Evolutionary conservation across 2,888 invertebrate species (phyloP), one percentile per base, ranked within the genome.

Genomic region (Ariolimax columbianus): DNA sequence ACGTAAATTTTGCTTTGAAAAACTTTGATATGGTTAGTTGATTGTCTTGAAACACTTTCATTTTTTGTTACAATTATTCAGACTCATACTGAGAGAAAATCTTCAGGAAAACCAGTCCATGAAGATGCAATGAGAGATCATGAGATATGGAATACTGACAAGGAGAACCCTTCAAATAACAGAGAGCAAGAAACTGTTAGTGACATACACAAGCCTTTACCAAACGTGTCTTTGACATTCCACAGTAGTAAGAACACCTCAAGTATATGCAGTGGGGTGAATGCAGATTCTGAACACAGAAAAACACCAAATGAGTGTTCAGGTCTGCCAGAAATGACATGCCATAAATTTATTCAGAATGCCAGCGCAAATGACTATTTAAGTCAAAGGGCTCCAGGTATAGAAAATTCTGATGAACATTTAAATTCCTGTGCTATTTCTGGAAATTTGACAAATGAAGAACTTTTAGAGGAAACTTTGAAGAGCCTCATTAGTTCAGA

Each of bases 211-310:
- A 79, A 79, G 9, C 23, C 79, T 30, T 66, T 68, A 43, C 66
- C 79, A 30, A 19, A 23, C 40, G n/a, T 68, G n/a, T n/a, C 68
- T 17, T 3, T 79, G 23, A 79, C 79, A 68, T 68, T 68, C 14
- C 47, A 33, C 30, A 40, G 38, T 43, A 17, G 7, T 47, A 40
- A 59, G 38, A 66, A 63, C 33, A n/a, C 23, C 7, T 47, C 75
- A 7, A 26, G 19, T 26, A 17, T 51, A 17, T 51, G 3, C 30
- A 75, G 23, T 33, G 51, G 19, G n/a, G 19, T 51, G 17, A 26
- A 23, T 33, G 2, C 43, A 23, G 75, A 75, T 51, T 51, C 75
- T 33, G 51, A 75, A 43, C 51, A 51, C 19, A 75, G 1, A 30
- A 47, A 51, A 30, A 75, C 51, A 75, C 1, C 38, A 40, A 36